Percentiles rank a stretch among this genome's conserved stretches.
Conservation (phyloP, 2,797 vertebrate genomes). For the Adelosebastes latens region DNA sequence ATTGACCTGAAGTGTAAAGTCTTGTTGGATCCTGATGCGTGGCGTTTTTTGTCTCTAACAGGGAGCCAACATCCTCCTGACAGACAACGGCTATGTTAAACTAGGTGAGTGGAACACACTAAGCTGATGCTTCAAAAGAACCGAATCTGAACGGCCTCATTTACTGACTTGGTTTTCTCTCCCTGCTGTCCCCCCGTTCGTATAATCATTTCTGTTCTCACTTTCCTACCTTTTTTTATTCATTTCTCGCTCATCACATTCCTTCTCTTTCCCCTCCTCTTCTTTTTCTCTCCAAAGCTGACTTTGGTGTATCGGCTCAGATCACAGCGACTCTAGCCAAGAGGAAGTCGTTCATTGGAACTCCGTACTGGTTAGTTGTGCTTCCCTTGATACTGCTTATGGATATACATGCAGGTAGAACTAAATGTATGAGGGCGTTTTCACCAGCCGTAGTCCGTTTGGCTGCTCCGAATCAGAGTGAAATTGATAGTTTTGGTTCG, state of each 20-base stretch:
- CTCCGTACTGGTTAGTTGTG: slow-evolving; percentile 93
- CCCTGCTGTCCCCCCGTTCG: not conserved
- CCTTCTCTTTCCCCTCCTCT: not conserved
- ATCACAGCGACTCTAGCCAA: slow-evolving; percentile 98
- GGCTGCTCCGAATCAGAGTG: no score
- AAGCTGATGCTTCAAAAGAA: slow-evolving; percentile 26
- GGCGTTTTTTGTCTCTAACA: slow-evolving; percentile 72
- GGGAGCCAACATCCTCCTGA: slow-evolving; percentile 99
- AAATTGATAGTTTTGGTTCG: no score
- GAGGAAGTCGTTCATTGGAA: slow-evolving; percentile 99
- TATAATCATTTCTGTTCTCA: not conserved
- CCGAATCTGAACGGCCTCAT: slow-evolving; percentile 17
- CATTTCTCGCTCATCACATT: not conserved
- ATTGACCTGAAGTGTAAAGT: slow-evolving; percentile 5
- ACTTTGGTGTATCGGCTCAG: slow-evolving; percentile 98
- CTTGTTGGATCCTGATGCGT: not conserved
- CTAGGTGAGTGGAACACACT: slow-evolving; percentile 85
- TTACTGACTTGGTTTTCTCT: slow-evolving; percentile 11
- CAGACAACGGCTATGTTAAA: slow-evolving; percentile 97
- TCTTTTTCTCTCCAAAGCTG: slow-evolving; percentile 79
- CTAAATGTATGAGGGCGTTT: not conserved
- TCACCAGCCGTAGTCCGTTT: no score
- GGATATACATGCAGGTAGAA: not conserved
- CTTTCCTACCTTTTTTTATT: not conserved
- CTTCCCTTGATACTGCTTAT: not conserved